Base-by-base conservation (phyloP, 2,888 invertebrate species). In the Notodonta dromedarius region DNA sequence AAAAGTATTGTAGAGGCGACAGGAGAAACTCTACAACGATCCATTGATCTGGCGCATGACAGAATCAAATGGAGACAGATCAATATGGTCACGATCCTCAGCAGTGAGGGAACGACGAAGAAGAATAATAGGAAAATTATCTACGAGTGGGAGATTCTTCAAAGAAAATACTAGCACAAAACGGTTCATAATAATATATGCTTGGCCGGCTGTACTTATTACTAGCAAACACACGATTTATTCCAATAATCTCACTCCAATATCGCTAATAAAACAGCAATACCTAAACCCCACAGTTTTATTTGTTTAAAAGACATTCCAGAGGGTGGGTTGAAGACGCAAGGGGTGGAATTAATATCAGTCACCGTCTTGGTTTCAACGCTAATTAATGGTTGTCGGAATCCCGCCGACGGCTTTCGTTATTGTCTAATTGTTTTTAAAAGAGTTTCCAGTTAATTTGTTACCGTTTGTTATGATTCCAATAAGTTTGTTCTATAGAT, bases 391-490 rank as follows among this genome's bases (percentile, higher is more conserved):
- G 79, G 80, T 82, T 76, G 78, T 78, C 78, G 78, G 70, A 67
- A 76, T 78, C 78, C 68, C 72, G 71, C 71, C 69, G 70, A 76
- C 75, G 74, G 72, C 77, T 86, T 87, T 88, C 85, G 86, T 87
- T 88, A 82, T 79, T 80, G 82, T 79, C 75, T 85, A 88, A 91
- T 92, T 92, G 90, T 90, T 92, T 90, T 89, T 84, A 83, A 87
- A 88, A 85, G 80, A 83, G 73, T 76, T 77, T 76, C 56, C 73
- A 72, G 71, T 75, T 79, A 76, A 84, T 84, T 84, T 79, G 73
- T 24, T 13, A 74, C 7, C 48, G 51, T 62, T 71, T 67, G 69
- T 67, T 63, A 56, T 67, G 62, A 56, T 63, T 32, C 51, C 57
- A 57, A 56, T 59, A 48, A 2, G 13, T 12, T 8, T 8, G 50